These are phyloP conservation scores for Epinephelus malabaricus DNA, from an alignment of 2,797 vertebrate genomes.

Conservation along the genomic window DNA sequence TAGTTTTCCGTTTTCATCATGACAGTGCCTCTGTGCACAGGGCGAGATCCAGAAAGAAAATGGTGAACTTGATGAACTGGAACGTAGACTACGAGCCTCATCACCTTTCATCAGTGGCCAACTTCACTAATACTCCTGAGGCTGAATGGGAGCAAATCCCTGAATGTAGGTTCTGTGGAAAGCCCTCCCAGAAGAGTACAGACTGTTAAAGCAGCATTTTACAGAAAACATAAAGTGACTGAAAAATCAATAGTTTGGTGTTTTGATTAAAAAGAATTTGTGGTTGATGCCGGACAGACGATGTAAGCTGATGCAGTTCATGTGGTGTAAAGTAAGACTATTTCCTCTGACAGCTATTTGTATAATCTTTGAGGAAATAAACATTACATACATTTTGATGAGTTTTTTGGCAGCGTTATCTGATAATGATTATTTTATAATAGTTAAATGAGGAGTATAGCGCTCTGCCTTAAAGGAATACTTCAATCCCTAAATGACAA, in stretches of 20 bases:
- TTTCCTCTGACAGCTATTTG: background rate
- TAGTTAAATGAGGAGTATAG: background rate
- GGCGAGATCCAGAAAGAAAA: background rate
- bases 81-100: background rate
- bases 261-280: background rate
- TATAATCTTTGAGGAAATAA: background rate
- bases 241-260: background rate
- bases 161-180: background rate
- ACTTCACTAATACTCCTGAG: background rate
- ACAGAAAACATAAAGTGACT: background rate
- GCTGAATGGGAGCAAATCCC: conserved; percentile 13
- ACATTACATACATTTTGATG: background rate
- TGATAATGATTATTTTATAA: background rate
- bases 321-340: background rate
- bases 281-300: background rate
- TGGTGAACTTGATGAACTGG: background rate
- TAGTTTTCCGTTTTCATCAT: conserved; percentile 7
- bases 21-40: background rate
- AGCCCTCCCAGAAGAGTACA: background rate
- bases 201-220: conserved; percentile 4
- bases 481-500: too few species aligned
- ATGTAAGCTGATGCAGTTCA: background rate
- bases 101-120: background rate
- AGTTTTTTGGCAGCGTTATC: background rate
- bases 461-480: background rate